Percentiles rank a stretch among this genome's conserved stretches.
Evolutionary conservation across 1,140 invertebrate species (phyloP).

Genomic region (Dufourea novaeangliae): DNA sequence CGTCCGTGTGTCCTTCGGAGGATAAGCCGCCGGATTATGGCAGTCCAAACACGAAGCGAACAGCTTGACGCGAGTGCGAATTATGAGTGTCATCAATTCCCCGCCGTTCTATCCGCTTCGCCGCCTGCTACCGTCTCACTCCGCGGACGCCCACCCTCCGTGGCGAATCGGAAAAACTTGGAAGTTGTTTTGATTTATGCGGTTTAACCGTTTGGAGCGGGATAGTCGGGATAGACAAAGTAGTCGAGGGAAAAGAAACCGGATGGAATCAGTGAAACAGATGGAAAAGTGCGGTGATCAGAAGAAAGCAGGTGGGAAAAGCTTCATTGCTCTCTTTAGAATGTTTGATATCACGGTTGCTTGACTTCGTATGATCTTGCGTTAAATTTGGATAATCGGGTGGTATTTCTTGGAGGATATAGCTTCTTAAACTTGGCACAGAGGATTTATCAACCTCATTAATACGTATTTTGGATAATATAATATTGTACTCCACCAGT

Average conservation of each 20-base stretch:
- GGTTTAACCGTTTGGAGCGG: too few species aligned
- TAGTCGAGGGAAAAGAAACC: background rate
- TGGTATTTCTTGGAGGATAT: background rate
- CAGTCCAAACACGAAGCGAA: constrained; percentile 50
- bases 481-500: background rate
- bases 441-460: too few species aligned
- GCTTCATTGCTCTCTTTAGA: background rate
- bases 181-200: constrained; percentile 9
- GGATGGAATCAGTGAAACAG: constrained; percentile 3
- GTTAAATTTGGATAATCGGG: background rate
- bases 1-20: constrained; percentile 59
- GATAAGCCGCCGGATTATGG: constrained; percentile 74
- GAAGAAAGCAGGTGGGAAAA: background rate
- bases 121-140: background rate
- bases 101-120: background rate
- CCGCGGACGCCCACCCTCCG: constrained; percentile 18
- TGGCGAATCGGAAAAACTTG: constrained; percentile 28
- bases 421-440: too few species aligned
- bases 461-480: too few species aligned
- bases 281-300: background rate
- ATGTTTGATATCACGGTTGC: background rate
- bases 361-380: background rate
- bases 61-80: constrained; percentile 61
- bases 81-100: constrained; percentile 74
- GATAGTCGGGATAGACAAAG: constrained; percentile 1